Base-by-base conservation (phyloP, 2,888 invertebrate species). In the Acrobasis consociella region DNA sequence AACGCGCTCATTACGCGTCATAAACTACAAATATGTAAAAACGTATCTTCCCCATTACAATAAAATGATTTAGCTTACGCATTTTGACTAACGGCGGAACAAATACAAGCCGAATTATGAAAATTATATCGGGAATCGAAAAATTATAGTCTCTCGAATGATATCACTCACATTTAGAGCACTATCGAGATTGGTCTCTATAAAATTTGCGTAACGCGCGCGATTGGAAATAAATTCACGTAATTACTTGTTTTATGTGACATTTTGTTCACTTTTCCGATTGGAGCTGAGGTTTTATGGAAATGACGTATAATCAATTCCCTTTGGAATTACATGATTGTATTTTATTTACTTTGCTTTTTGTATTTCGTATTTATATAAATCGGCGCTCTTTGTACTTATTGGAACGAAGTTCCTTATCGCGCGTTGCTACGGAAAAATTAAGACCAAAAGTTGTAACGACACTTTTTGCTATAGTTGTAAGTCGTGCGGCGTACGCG, bases 161-260 rank as follows among this genome's bases (percentile, higher is more conserved):
- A 42, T 56, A 56, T 56, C 22, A 56, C 15, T 76, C 76, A 79
- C 76, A 80, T 81, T 76, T 83, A 70, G 72, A 72, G 82, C 87
- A 87, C 86, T 91, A 91, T 90, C 85, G 86, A 83, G 86, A 91
- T 91, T 90, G 87, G 81, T 83, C 78, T 83, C 86, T 79, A 90
- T 89, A 85, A 87, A 86, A 85, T 86, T 85, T 85, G 78, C 81
- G 76, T 83, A 83, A 81, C 79, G 75, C 77, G 74, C 72, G 73
- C 71, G 76, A 83, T 81, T 83, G 83, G 13, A 78, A 77, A 90
- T 89, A 89, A 87, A 89, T 89, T 53, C 61, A 38, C 55, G 39
- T 60, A 60, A 60, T 60, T 51, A 51, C 51, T 22, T 60, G 51
- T 68, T 66, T 65, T 62, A 60, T 63, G 64, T 65, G 62, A 64